Base-by-base conservation (phyloP, 2,888 invertebrate species). In the Pomacea canaliculata region DNA sequence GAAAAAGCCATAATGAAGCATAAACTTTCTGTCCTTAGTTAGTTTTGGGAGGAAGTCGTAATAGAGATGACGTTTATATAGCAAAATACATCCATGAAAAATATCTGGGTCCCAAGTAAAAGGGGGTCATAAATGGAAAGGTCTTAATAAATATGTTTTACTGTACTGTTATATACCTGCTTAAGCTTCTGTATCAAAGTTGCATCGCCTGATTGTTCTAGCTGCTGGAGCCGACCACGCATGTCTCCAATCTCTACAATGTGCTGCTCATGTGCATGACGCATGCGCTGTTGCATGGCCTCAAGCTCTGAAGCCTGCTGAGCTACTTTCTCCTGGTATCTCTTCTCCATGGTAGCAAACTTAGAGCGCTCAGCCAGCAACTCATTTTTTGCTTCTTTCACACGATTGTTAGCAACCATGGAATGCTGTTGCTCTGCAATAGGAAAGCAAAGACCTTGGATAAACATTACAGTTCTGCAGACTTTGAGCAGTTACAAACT, bases 311-410 rank as follows among this genome's bases (percentile, higher is more conserved):
- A 92, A 73, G 93, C 92, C 83, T 93, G 92, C 74, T 91, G 85
- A 79, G 89, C 89, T 80, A 92, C 89, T 78, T 93, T 92, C 80
- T 94, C 94, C 82, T 94, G 93, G 65, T 92, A 92, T 83, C 93
- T 92, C 70, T 93, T 92, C 77, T 92, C 92, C 71, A 92, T 91
- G 49, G 92, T 91, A 16, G 91, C 89, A 23, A 92, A 88, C 73
- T 94, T 93, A 0, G 93, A 91, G n/a, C 94, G 93, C 89, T 96
- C 95, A 5, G 93, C 91, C 84, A 93, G 94, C 86, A 95, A 91
- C 82, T 94, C 94, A 59, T 92, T 91, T 86, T 96, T 94, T 23
- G 97, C 90, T 85, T 96, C 96, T 83, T 95, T 94, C 69, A 96
- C 88, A 90, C 95, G 96, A 60, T 93, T 94, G 85, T 95, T 95